Evolutionary conservation across 2,888 invertebrate species (phyloP), one percentile per base, ranked within the genome.

Genomic region (Cordilura impudica): DNA sequence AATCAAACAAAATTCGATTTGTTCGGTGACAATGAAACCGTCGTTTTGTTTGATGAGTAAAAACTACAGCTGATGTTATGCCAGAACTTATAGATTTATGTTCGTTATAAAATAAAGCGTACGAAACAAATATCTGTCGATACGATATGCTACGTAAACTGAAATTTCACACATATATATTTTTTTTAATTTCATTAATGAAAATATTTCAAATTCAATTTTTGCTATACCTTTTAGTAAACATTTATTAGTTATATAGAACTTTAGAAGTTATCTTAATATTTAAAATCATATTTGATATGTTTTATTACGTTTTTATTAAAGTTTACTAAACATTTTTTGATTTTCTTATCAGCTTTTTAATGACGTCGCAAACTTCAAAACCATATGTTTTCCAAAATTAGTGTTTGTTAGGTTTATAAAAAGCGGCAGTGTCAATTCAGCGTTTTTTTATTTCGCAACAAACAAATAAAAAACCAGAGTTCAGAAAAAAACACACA

Each of bases 361-460:
- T 35, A 14, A 51, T 63, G 65, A 79, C 54, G 51, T 67, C 75
- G 63, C 2, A 71, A 29, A 23, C 51, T 53, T 74, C 73, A 71
- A 61, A 56, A 67, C 26, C 74, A 79, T 66, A 54, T 67, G 74
- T 49, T 51, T 5, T 12, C 1, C 0, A 23, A 4, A 23, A 19
- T n/a, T 21, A 69, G 73, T 60, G 72, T 31, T 77, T 54, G 35
- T 18, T 18, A 54, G 12, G n/a, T n/a, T n/a, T n/a, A n/a, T n/a
- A n/a, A n/a, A n/a, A n/a, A n/a, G n/a, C n/a, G n/a, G n/a, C n/a
- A n/a, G n/a, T n/a, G n/a, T n/a, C n/a, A n/a, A n/a, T n/a, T n/a
- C n/a, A n/a, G n/a, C n/a, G n/a, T n/a, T n/a, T n/a, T n/a, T n/a
- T n/a, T n/a, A n/a, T n/a, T n/a, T n/a, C n/a, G n/a, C n/a, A n/a